Evolutionary conservation across 2,113 vertebrate species (phyloP).

Genomic region (Menidia beryllina): DNA sequence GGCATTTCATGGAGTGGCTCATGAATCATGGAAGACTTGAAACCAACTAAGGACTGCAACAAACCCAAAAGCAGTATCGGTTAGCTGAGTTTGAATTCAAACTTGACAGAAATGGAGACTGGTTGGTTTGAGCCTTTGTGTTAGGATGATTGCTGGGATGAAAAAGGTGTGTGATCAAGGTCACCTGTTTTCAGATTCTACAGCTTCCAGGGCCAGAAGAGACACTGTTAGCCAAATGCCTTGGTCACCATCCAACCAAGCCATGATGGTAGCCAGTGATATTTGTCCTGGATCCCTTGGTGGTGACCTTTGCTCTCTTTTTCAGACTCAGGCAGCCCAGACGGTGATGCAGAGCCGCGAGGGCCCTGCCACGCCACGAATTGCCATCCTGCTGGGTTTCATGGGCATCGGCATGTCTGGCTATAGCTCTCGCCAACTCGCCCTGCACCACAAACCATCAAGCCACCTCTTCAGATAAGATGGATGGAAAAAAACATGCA

Average conservation of each 20-base stretch:
- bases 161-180: slow-evolving; percentile 36
- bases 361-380: slow-evolving; percentile 71
- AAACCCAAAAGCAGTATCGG: slow-evolving; percentile 2
- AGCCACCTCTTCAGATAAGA: slow-evolving; percentile 74
- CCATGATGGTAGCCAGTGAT: neutral
- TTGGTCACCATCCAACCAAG: neutral
- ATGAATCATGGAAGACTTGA: slow-evolving; percentile 31
- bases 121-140: slow-evolving; percentile 38
- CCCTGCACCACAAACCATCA: slow-evolving; percentile 79
- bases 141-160: slow-evolving; percentile 51
- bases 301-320: slow-evolving; percentile 52
- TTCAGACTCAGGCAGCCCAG: slow-evolving; percentile 85
- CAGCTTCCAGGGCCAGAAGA: slow-evolving; percentile 4
- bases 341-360: slow-evolving; percentile 73
- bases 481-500: neutral
- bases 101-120: slow-evolving; percentile 47
- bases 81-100: slow-evolving; percentile 16
- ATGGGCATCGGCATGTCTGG: slow-evolving; percentile 84
- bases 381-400: slow-evolving; percentile 84
- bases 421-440: slow-evolving; percentile 86
- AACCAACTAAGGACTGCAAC: slow-evolving; percentile 21
- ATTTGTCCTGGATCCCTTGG: neutral
- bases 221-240: neutral
- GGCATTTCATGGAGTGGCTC: slow-evolving; percentile 41
- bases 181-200: slow-evolving; percentile 43